These are phyloP conservation scores for Desmophyllum pertusum DNA, from an alignment of 92 coral and sea anemone genomes.

Conservation along the genomic window DNA sequence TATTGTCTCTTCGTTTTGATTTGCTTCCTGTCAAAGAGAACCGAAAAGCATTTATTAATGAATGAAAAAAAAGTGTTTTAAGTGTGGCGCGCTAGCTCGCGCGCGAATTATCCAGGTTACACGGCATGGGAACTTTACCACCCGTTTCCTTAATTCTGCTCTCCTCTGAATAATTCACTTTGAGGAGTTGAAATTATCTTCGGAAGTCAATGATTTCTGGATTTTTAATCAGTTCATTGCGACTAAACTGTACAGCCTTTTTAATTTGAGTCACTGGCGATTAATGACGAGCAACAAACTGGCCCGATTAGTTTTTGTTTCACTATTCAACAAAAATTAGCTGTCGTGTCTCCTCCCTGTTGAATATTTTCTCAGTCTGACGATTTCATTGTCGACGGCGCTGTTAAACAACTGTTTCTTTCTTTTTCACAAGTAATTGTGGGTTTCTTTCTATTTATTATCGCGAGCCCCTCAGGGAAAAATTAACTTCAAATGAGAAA, in stretches of 20 bases:
- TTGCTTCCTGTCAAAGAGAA: constrained; percentile 45
- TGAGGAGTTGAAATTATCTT: constrained; percentile 20
- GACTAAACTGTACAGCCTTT: constrained; percentile 31
- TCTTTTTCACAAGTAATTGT: constrained; percentile 30
- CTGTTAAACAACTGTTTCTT: constrained; percentile 54
- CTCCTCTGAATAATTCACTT: constrained; percentile 1
- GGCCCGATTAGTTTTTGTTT: not conserved
- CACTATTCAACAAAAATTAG: not conserved
- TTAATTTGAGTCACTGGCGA: constrained; percentile 29
- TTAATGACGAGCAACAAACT: constrained; percentile 7
- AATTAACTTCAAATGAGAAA: constrained; percentile 35
- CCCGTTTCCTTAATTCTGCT: constrained; percentile 3
- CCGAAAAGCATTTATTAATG: constrained; percentile 32
- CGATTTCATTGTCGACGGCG: constrained; percentile 8
- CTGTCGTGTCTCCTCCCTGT: constrained; percentile 14
- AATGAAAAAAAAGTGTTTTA: constrained; percentile 1
- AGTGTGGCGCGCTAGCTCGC: not conserved
- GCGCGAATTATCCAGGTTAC: not conserved
- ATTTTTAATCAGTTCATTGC: constrained; percentile 48
- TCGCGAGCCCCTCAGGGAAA: constrained; percentile 32
- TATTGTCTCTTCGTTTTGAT: constrained; percentile 46
- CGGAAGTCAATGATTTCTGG: constrained; percentile 31
- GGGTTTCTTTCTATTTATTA: constrained; percentile 27
- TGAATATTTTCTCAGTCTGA: constrained; percentile 23
- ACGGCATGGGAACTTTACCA: constrained; percentile 21